Evolutionary conservation across 2,797 vertebrate species (phyloP), one percentile per base, ranked within the genome.

Genomic region (Catamblyrhynchus diadema): DNA sequence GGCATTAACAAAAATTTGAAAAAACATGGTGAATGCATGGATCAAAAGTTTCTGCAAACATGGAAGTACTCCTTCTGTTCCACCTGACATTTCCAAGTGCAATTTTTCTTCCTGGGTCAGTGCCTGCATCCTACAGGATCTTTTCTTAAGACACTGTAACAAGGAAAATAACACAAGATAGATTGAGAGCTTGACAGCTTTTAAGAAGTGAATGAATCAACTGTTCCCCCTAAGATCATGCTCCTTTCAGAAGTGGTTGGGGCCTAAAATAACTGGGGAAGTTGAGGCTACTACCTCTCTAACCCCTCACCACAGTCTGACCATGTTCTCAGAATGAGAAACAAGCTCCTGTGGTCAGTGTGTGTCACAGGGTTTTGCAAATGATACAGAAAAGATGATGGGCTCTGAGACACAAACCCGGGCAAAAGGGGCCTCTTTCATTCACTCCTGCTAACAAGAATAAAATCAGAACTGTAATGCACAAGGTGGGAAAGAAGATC

Each of bases 251-350:
- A 86, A 88, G 80, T 45, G 44, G 47, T 3, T 66, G 39, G 45
- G 50, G 13, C 74, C 56, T 73, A 77, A 77, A 95, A 56, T 74
- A 88, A 86, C n/a, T 37, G 78, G 39, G 75, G 78, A 86, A 89
- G 74, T 85, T 71, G 84, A 77, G 54, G 81, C 73, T 61, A 81
- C 54, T 56, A 85, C 69, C 67, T 70, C 41, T 41, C 19, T 56
- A 90, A 67, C 24, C 32, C 77, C 64, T 66, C 51, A 32, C 53
- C 82, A 60, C 48, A 32, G 81, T 28, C 33, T 71, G 59, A 62
- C 44, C 42, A 13, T 53, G 44, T 73, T 90, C 66, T 84, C 88
- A 93, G 42, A 90, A 79, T 12, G 44, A 94, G 73, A 94, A 85
- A 73, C 41, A 74, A 74, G 48, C 59, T 69, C 37, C 60, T 88